A percentile compares a stretch with the other conserved stretches of the same genome.
Evolutionary conservation across 2,888 invertebrate species (phyloP).

Genomic region (Apodemia duryi): DNA sequence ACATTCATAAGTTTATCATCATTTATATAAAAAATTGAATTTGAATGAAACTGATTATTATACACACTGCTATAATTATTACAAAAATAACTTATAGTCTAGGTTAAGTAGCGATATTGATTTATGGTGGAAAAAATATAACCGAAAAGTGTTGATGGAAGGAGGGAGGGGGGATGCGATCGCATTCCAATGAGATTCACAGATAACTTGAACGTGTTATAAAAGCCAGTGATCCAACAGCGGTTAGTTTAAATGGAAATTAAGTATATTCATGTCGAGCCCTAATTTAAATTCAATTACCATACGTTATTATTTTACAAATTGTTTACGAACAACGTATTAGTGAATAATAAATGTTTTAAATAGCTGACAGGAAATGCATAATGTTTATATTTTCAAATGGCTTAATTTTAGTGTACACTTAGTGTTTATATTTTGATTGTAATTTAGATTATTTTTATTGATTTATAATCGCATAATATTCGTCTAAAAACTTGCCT

Average conservation of each 20-base stretch:
- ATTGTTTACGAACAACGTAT: background rate
- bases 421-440: background rate
- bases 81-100: too few species aligned
- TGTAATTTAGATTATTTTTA: background rate
- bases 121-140: too few species aligned
- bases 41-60: too few species aligned
- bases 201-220: background rate
- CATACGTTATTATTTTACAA: background rate
- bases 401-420: background rate
- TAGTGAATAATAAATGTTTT: background rate
- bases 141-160: too few species aligned
- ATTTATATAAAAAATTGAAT: too few species aligned
- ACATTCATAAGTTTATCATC: too few species aligned
- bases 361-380: conserved; percentile 1
- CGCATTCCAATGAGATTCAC: background rate
- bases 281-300: conserved; percentile 1
- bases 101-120: too few species aligned
- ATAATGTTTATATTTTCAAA: background rate
- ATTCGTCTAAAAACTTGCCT: too few species aligned
- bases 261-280: background rate
- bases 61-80: too few species aligned
- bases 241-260: conserved; percentile 17
- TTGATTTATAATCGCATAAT: background rate
- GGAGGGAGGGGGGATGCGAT: background rate
- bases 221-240: conserved; percentile 22